Percentiles rank a stretch among this genome's conserved stretches.
These are phyloP conservation scores for Tolypeutes matacus DNA, from an alignment of 2,797 vertebrate genomes.

Conservation along the genomic window DNA sequence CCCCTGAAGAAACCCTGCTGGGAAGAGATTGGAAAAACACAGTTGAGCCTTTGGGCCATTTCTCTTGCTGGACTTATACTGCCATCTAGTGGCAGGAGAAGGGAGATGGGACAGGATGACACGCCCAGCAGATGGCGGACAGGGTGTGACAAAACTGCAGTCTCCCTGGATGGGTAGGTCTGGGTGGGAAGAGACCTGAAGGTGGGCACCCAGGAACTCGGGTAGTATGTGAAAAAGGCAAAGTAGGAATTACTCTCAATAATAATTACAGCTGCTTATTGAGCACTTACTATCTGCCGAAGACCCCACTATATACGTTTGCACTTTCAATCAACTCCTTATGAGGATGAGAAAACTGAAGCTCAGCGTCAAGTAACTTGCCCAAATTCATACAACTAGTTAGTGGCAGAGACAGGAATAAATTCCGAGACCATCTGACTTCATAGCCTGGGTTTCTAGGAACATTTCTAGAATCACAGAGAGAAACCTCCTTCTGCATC, in stretches of 20 bases:
- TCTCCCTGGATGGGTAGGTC: neutral
- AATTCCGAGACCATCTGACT: neutral
- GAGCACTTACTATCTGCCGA: neutral
- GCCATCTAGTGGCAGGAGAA: constrained; percentile 73
- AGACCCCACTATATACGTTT: neutral
- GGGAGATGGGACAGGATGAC: neutral
- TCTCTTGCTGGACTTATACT: constrained; percentile 46
- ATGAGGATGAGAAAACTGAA: neutral
- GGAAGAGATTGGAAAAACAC: neutral
- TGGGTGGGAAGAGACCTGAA: neutral
- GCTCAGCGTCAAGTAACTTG: neutral
- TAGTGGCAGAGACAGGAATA: neutral
- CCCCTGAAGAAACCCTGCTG: neutral
- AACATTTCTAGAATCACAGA: neutral
- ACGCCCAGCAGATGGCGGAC: too few species aligned
- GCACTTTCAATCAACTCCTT: neutral
- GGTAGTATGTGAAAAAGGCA: neutral
- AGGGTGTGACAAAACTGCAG: fast-evolving
- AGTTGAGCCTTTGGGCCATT: neutral
- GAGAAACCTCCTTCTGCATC: neutral
- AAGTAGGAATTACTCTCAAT: neutral
- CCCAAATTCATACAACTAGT: neutral
- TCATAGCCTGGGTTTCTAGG: neutral
- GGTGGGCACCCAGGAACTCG: neutral
- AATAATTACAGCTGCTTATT: neutral